Evolutionary conservation across 2,888 invertebrate species (phyloP).

Genomic region (Pedicia rivosa): DNA sequence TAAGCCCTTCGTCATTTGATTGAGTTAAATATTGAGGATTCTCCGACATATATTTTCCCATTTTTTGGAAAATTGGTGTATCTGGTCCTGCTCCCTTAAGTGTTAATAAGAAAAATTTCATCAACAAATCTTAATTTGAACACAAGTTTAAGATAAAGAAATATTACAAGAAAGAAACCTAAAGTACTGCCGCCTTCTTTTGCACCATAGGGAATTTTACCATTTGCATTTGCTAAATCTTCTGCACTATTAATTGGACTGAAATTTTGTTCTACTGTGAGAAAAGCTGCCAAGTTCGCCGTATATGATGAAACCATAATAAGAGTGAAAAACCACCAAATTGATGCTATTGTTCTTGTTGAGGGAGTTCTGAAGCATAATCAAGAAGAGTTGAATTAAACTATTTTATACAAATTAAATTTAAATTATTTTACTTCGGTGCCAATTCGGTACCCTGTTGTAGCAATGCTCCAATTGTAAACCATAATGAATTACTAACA

Average conservation of each 20-base stretch:
- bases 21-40: constrained; percentile 38
- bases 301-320: constrained; percentile 69
- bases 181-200: constrained; percentile 74
- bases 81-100: no score
- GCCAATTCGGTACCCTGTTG: constrained; percentile 82
- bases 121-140: no score
- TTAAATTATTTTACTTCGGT: constrained; percentile 45
- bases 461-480: constrained; percentile 66
- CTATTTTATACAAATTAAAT: constrained; percentile 3
- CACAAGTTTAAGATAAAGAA: no score
- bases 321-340: constrained; percentile 81
- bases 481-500: constrained; percentile 75
- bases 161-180: constrained; percentile 79
- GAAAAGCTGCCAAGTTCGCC: constrained; percentile 78
- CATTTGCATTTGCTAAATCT: constrained; percentile 62
- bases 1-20: constrained; percentile 40
- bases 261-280: constrained; percentile 62
- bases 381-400: constrained; percentile 11
- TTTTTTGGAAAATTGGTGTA: constrained; percentile 57
- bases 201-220: constrained; percentile 72
- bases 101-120: no score
- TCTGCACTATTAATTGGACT: constrained; percentile 63
- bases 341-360: constrained; percentile 71
- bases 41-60: constrained; percentile 62
- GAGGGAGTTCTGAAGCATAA: constrained; percentile 69